phyloP scores from a whole-genome alignment of 2,113 vertebrate species.

The Lonchura striata region DNA sequence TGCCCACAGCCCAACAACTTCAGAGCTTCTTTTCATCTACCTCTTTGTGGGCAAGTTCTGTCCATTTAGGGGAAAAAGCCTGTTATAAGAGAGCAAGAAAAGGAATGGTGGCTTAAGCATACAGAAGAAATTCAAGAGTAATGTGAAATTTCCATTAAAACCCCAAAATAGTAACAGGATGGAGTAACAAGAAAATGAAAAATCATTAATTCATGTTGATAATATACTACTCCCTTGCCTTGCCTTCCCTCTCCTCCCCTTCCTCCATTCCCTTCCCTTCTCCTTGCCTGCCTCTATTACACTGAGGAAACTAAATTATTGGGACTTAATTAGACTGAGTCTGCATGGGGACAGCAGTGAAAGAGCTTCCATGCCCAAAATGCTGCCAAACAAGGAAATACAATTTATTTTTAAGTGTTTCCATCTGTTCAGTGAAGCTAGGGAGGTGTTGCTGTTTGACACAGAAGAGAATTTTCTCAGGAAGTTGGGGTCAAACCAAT shows the following conservation, averaged over 20 bases:
- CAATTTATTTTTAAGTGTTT: background rate
- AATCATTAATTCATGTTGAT: background rate
- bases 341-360: background rate
- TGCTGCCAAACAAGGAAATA: background rate
- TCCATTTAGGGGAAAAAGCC: background rate
- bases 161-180: background rate
- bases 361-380: background rate
- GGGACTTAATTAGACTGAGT: background rate
- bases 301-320: background rate
- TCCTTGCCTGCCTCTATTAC: background rate
- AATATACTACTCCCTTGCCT: background rate
- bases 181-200: background rate
- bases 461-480: too few species aligned
- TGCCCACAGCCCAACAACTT: rapidly evolving
- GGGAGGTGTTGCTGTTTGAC: too few species aligned
- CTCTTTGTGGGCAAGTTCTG: background rate
- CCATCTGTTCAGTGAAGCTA: background rate
- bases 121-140: background rate
- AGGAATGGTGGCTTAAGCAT: background rate
- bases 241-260: background rate
- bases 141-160: background rate
- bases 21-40: background rate
- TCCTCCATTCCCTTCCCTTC: background rate
- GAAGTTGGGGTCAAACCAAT: too few species aligned
- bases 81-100: background rate